phyloP scores from a whole-genome alignment of 2,797 vertebrate species.

The Chrosomus eos region DNA sequence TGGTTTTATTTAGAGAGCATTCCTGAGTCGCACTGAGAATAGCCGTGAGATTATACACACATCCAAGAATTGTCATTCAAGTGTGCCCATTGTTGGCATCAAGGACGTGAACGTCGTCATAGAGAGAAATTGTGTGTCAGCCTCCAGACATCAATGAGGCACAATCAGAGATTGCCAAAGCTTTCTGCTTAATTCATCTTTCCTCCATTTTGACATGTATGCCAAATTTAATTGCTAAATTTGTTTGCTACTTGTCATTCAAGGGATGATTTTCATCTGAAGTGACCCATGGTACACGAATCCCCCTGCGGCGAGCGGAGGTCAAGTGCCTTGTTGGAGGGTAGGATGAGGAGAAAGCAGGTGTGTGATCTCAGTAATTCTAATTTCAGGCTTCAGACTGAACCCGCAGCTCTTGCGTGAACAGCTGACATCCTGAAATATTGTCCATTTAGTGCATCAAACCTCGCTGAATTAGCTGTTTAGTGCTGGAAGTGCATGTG shows the following conservation, averaged over 20 bases:
- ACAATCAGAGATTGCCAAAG: conserved; percentile 55
- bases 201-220: not conserved
- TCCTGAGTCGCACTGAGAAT: conserved; percentile 40
- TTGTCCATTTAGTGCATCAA: not conserved
- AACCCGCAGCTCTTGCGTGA: not conserved
- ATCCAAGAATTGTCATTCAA: conserved; percentile 73
- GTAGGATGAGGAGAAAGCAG: not conserved
- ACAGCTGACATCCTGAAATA: not conserved
- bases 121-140: conserved; percentile 68
- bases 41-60: conserved; percentile 53
- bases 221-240: not conserved
- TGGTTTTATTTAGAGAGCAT: conserved; percentile 41
- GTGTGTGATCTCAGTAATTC: conserved; percentile 19
- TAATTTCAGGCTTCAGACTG: conserved; percentile 9
- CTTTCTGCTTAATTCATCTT: conserved; percentile 29
- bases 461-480: not conserved
- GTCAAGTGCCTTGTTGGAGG: conserved; percentile 5
- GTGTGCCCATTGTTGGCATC: conserved; percentile 69
- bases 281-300: not conserved
- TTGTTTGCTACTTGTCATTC: not conserved
- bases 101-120: conserved; percentile 69
- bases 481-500: not conserved
- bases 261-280: not conserved
- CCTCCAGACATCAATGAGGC: conserved; percentile 62
- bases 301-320: not conserved